Evolutionary conservation across 2,888 invertebrate genomes (phyloP).

Genomic region (Antheraea yamamai): DNA sequence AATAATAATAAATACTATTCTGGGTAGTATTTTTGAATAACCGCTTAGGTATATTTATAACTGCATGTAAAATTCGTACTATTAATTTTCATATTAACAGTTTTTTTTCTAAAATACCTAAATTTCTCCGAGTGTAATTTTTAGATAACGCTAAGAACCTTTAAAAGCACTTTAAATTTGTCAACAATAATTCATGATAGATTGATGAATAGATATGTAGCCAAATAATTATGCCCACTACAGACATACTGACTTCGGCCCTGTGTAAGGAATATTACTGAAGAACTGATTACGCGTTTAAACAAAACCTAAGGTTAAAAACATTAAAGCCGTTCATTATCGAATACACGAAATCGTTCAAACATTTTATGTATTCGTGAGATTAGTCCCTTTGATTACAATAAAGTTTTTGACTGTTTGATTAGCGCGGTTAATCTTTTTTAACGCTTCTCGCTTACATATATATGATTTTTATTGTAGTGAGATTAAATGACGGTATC

Average conservation of each 20-base stretch:
- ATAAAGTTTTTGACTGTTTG: conserved; percentile 8
- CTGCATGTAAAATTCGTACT: no score
- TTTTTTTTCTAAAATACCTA: no score
- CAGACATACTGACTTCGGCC: background rate
- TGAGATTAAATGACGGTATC: no score
- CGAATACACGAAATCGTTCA: conserved; percentile 16
- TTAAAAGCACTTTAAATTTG: no score
- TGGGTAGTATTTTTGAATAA: no score
- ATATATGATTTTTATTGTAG: background rate
- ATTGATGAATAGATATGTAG: background rate
- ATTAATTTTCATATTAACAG: no score
- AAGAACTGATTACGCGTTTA: conserved; percentile 37
- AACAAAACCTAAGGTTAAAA: conserved; percentile 38
- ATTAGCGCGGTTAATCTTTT: background rate
- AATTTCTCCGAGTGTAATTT: no score
- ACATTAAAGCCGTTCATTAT: conserved; percentile 25
- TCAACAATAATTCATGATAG: no score
- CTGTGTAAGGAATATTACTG: conserved; percentile 25
- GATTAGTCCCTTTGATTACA: conserved; percentile 15
- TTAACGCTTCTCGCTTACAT: background rate
- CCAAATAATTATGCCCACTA: background rate
- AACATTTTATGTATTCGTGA: conserved; percentile 10
- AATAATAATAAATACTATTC: no score
- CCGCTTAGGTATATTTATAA: no score
- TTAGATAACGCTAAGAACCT: no score